These are phyloP conservation scores for Lasioglossum lativentre DNA, from an alignment of 2,888 invertebrate species.

Conservation along the genomic window DNA sequence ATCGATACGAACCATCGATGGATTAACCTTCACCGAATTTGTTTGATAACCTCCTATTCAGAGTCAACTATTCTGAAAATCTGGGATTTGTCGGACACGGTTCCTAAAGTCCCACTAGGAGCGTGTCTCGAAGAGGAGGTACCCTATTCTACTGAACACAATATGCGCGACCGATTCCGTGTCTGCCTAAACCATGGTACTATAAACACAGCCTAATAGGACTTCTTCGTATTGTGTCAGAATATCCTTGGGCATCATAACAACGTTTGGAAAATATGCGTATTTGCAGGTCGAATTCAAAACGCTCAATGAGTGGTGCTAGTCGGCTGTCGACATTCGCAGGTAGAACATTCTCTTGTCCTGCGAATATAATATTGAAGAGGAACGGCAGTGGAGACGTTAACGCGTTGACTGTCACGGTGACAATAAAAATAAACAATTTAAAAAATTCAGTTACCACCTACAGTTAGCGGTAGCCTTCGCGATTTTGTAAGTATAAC, in stretches of 20 bases:
- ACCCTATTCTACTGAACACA: background rate
- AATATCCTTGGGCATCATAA: background rate
- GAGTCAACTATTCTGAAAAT: background rate
- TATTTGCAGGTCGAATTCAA: slow-evolving; percentile 12
- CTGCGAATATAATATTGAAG: background rate
- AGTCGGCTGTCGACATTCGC: background rate
- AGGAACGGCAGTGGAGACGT: background rate
- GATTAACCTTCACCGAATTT: slow-evolving; percentile 13
- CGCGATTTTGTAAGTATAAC: background rate
- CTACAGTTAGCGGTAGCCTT: background rate
- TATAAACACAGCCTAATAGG: background rate
- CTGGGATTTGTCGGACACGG: background rate
- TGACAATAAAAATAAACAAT: background rate
- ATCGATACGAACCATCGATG: slow-evolving; percentile 29
- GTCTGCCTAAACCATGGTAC: background rate
- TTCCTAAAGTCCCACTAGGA: background rate
- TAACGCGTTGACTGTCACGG: background rate
- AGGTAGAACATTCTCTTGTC: background rate
- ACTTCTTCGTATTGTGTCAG: background rate
- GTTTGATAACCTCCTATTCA: background rate
- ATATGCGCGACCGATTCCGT: background rate
- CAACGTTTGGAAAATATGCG: background rate
- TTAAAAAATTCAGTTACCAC: background rate
- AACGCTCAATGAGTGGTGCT: background rate
- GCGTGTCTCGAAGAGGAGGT: background rate